Conservation (phyloP, 2,797 vertebrate species). For the Meriones psammophilus region DNA sequence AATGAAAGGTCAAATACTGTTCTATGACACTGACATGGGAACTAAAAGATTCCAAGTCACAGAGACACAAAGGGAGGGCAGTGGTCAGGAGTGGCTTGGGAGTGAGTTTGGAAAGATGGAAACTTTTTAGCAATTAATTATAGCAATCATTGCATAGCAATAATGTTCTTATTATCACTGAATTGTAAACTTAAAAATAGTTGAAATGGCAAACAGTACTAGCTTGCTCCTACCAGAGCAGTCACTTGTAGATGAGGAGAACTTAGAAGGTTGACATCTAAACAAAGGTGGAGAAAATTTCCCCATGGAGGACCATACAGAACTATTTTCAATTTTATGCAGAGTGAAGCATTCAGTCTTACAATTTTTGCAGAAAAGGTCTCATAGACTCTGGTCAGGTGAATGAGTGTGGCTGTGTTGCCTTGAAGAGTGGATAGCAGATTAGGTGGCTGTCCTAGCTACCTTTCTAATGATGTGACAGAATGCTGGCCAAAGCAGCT, state of each 20-base stretch:
- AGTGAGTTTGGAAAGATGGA: background rate
- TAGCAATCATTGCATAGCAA: background rate
- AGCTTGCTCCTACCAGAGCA: background rate
- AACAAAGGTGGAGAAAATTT: background rate
- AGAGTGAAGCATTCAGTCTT: background rate
- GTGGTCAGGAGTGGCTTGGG: background rate
- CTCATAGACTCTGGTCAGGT: background rate
- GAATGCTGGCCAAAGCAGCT: background rate
- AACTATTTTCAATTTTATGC: background rate
- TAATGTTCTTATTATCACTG: background rate
- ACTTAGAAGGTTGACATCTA: background rate
- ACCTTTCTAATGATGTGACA: background rate
- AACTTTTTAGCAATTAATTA: background rate
- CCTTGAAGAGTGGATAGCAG: constrained; percentile 12
- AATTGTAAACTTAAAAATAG: background rate
- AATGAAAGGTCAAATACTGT: background rate
- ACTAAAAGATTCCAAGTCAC: background rate
- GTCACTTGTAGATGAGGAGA: background rate
- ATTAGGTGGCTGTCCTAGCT: background rate
- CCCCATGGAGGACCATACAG: background rate
- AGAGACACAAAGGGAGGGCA: background rate
- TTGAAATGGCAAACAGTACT: background rate
- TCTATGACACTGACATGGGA: background rate
- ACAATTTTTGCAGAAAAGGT: background rate
- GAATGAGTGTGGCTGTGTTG: background rate